A percentile compares a stretch with the other conserved stretches of the same genome.
phyloP scores from a whole-genome alignment of 2,797 vertebrate species.

The Poeciliopsis gracilis region DNA sequence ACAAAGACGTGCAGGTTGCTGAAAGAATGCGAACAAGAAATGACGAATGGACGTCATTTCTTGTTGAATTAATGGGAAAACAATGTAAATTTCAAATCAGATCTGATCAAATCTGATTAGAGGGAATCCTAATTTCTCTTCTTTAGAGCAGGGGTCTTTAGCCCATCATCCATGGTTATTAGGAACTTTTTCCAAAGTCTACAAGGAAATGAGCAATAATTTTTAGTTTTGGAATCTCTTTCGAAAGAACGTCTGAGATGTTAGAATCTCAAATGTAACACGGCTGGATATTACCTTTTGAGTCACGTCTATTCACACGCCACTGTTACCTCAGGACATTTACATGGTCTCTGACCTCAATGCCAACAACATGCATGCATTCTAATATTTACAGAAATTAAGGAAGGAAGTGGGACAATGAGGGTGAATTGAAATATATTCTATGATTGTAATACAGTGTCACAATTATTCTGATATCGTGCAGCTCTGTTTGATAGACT shows the following conservation, averaged over 20 bases:
- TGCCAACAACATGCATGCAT: neutral
- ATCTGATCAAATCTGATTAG: neutral
- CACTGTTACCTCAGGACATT: neutral
- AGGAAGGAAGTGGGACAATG: neutral
- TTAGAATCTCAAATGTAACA: neutral
- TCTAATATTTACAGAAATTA: neutral
- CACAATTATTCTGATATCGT: neutral
- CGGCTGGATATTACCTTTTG: neutral
- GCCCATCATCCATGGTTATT: neutral
- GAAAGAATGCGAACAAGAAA: neutral
- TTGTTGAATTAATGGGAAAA: neutral
- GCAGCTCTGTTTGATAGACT: neutral
- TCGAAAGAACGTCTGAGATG: neutral
- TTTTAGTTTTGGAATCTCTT: neutral
- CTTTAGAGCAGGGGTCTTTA: neutral
- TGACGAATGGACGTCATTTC: neutral
- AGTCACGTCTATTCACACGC: neutral
- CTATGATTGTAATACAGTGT: neutral
- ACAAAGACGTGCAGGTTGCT: neutral
- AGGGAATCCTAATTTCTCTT: neutral
- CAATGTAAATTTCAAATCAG: neutral
- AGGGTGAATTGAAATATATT: neutral
- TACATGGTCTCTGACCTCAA: neutral
- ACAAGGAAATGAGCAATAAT: neutral
- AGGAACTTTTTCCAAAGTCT: neutral